Evolutionary conservation across 2,888 invertebrate species (phyloP), one percentile per base, ranked within the genome.

Genomic region (Spisula solida): DNA sequence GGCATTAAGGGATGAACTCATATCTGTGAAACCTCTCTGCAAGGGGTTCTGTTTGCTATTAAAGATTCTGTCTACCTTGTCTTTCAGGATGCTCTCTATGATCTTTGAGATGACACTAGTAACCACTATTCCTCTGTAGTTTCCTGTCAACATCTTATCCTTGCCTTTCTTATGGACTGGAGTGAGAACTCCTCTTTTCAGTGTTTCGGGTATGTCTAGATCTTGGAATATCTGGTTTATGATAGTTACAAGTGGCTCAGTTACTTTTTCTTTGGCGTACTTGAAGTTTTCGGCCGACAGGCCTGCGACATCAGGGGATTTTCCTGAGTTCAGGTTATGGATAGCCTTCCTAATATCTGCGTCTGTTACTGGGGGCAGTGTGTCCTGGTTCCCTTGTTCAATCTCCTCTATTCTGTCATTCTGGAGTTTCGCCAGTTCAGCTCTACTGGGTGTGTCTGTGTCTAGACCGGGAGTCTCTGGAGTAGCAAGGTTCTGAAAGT

Each of bases 91-190:
- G 47, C 41, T 84, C 48, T 84, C 84, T 29, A 84, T 25, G 16
- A 78, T 48, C 48, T 78, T 78, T 20, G 48, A 31, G 48, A 41
- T 41, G 41, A 41, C 41, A 41, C 41, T 41, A 41, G 41, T 41
- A 8, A 41, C 41, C 41, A 41, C 70, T 25, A 29, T 51, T 6
- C 47, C 83, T 47, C 83, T 34, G 29, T 70, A 83, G 48, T 66
- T 83, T 25, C 75, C 48, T 20, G 83, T 34, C 16, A 47, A 34
- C 10, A 47, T n/a, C 25, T 84, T 84, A 25, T 84, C 78, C 47
- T 84, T 84, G 31, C 84, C 84, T 51, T 84, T 84, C 48, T 84
- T 83, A 51, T 75, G 75, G 14, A 84, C 78, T 51, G 51, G 78
- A n/a, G 47, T 84, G 12, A 78, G 31, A 18, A 78, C 48, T n/a